phyloP scores from a whole-genome alignment of 2,113 vertebrate genomes.

The Oncorhynchus masou region DNA sequence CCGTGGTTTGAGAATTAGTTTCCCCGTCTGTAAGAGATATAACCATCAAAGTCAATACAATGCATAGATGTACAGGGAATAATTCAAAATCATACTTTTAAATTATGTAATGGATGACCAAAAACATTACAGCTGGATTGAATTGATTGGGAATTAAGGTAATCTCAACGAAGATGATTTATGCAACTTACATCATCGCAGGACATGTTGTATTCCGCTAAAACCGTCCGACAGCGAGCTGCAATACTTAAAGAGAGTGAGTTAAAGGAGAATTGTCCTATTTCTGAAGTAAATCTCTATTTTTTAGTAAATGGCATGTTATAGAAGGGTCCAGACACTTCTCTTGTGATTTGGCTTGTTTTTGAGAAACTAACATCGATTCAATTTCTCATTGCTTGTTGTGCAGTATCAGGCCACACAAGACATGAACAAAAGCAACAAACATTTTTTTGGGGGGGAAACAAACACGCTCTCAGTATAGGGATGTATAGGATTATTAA shows the following conservation, averaged over 20 bases:
- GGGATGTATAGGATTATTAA: too few species aligned
- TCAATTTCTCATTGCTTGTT: too few species aligned
- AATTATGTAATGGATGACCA: not conserved
- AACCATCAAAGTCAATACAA: not conserved
- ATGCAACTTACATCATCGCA: conserved; percentile 94
- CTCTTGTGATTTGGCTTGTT: too few species aligned
- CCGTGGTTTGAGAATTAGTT: conserved; percentile 95
- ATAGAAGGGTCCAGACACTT: too few species aligned
- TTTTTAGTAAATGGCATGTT: too few species aligned
- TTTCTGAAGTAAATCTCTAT: too few species aligned
- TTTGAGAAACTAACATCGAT: too few species aligned
- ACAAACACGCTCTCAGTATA: too few species aligned
- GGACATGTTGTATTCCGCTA: conserved; percentile 99
- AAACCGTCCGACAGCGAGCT: conserved; percentile 93
- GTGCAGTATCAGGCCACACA: too few species aligned
- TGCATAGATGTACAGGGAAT: too few species aligned
- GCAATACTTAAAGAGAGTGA: conserved; percentile 81
- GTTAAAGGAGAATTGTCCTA: conserved; percentile 72
- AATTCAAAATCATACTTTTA: not conserved
- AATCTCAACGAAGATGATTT: not conserved
- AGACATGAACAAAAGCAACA: too few species aligned
- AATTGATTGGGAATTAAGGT: not conserved
- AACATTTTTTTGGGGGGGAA: too few species aligned
- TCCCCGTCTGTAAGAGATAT: conserved; percentile 85
- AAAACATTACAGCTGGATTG: not conserved